These are phyloP conservation scores for Zaprionus vittiger DNA, from an alignment of 1,140 invertebrate genomes.

Conservation along the genomic window DNA sequence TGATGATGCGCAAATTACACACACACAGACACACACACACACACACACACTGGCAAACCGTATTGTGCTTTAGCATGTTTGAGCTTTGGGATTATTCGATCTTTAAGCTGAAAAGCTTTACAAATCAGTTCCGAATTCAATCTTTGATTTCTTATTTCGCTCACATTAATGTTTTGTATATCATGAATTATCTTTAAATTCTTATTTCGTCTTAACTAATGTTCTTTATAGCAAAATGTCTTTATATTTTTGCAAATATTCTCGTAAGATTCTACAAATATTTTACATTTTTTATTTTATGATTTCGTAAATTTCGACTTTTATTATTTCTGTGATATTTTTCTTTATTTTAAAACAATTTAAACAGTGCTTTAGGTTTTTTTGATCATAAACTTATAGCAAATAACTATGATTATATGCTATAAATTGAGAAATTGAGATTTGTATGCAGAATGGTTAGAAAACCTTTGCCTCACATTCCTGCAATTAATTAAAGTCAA, in stretches of 20 bases:
- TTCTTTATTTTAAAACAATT: not conserved
- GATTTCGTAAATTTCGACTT: not conserved
- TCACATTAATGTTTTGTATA: not conserved
- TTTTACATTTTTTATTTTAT: not conserved
- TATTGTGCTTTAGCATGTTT: not conserved
- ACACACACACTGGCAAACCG: not conserved
- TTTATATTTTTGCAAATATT: not conserved
- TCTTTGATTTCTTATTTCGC: not conserved
- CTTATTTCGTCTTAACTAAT: not conserved
- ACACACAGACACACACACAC: not conserved
- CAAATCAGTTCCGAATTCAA: no score
- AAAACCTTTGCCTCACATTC: no score
- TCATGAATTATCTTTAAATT: not conserved
- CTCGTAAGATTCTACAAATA: not conserved
- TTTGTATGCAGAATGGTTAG: no score
- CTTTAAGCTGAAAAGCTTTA: not conserved
- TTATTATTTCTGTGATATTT: not conserved
- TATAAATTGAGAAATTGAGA: no score
- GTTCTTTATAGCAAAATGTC: not conserved
- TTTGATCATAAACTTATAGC: no score
- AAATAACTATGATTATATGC: no score
- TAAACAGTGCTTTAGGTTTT: no score
- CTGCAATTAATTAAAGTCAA: no score
- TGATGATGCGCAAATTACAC: slow-evolving; percentile 10
- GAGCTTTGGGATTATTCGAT: not conserved